Base-by-base conservation (phyloP, 2,888 invertebrate species). In the Nephrotoma appendiculata region DNA sequence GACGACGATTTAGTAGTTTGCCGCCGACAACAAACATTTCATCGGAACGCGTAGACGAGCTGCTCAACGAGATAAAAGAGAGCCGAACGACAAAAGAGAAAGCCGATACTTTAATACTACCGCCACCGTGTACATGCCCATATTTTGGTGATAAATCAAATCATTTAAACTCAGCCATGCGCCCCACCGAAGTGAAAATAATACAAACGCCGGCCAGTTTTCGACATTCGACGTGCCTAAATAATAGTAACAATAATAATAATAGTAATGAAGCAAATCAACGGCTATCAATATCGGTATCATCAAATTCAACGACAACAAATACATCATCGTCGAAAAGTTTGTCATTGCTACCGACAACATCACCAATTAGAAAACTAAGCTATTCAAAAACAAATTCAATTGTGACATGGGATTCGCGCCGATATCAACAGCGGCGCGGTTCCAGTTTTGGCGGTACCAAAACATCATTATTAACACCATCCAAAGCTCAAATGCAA, bases 81-180 rank as follows among this genome's bases (percentile, higher is more conserved):
- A 83, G 19, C n/a, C 71, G 12, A 71, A 57, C 31, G 1, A 87
- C 87, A 4, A 85, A 86, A 85, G 86, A 89, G 88, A 84, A 89
- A 88, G 19, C 89, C 4, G 83, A 87, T 57, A 44, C 91, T 43
- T 90, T 94, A 41, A 92, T 94, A 7, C 90, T 96, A 57, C 96
- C 96, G 4, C 95, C 96, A 0, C 95, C 96, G 0, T 96, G 96
- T 90, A 96, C 96, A 0, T 96, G 96, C 89, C 96, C 96, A 0
- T 96, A 96, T 89, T 96, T 96, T 89, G 96, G 96, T 0, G 94
- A 95, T 88, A 94, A 94, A 1, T 93, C 94, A 31, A 90, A 93
- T 88, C 92, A 94, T 87, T 92, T 93, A 89, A 89, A 92, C 91
- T 88, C 91, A 89, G 86, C 90, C 89, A 90, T 91, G 1, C 92